phyloP scores from a whole-genome alignment of 2,113 vertebrate genomes.

The Ammodytes dubius region DNA sequence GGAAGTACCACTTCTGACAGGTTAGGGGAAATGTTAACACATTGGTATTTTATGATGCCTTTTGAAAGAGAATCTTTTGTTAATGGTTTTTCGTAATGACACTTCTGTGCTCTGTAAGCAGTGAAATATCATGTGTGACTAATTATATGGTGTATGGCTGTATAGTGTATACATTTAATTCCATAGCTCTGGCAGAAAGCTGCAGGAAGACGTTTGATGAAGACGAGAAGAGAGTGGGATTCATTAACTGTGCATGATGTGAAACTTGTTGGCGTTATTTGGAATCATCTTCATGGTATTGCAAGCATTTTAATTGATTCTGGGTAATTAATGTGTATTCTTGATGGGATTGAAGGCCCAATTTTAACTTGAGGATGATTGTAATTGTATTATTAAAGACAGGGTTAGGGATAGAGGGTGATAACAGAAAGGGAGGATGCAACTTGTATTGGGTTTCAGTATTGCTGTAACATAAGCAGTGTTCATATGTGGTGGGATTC shows the following conservation, averaged over 20 bases:
- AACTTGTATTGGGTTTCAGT: not conserved
- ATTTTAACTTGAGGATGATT: too few species aligned
- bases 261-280: not conserved
- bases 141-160: not conserved
- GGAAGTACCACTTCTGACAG: not conserved
- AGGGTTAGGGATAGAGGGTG: not conserved
- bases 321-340: too few species aligned
- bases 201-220: not conserved
- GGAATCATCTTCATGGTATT: too few species aligned
- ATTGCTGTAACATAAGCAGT: not conserved
- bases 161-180: not conserved
- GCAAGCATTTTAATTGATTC: too few species aligned
- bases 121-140: not conserved
- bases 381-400: too few species aligned
- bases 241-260: not conserved
- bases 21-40: not conserved
- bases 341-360: too few species aligned
- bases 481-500: not conserved
- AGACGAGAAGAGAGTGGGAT: not conserved
- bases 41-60: not conserved
- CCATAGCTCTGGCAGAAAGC: not conserved
- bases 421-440: not conserved
- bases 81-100: not conserved
- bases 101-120: not conserved
- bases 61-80: not conserved